Evolutionary conservation across 2,888 invertebrate genomes (phyloP).

Genomic region (Pterostichus niger): DNA sequence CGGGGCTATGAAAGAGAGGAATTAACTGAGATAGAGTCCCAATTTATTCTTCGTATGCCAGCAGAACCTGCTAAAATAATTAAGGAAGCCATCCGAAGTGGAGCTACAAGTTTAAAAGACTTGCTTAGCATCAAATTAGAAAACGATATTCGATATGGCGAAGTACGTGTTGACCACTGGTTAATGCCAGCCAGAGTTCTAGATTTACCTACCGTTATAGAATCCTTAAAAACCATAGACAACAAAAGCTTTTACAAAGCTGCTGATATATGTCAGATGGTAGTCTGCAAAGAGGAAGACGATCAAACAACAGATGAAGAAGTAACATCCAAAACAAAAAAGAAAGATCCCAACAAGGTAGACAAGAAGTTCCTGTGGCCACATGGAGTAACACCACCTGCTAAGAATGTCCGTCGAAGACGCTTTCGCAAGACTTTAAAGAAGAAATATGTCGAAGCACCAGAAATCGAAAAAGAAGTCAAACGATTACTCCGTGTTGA

Average conservation of each 20-base stretch:
- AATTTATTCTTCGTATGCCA: slow-evolving; percentile 75
- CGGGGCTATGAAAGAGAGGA: slow-evolving; percentile 69
- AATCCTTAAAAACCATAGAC: slow-evolving; percentile 97
- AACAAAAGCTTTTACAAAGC: slow-evolving; percentile 98
- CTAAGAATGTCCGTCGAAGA: slow-evolving; percentile 95
- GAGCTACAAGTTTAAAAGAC: slow-evolving; percentile 89
- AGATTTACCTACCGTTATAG: slow-evolving; percentile 94
- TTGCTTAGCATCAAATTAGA: slow-evolving; percentile 91
- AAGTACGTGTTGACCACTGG: slow-evolving; percentile 93
- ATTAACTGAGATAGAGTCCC: slow-evolving; percentile 74
- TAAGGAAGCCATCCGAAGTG: slow-evolving; percentile 87
- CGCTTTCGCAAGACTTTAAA: slow-evolving; percentile 96
- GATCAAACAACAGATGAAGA: slow-evolving; percentile 90
- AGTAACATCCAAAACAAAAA: slow-evolving; percentile 87
- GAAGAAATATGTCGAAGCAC: slow-evolving; percentile 98
- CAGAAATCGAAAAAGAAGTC: slow-evolving; percentile 99
- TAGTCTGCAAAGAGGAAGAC: slow-evolving; percentile 94
- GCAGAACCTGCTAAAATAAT: slow-evolving; percentile 86
- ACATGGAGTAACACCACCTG: slow-evolving; percentile 96
- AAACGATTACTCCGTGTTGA: slow-evolving; percentile 94
- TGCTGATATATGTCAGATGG: slow-evolving; percentile 95
- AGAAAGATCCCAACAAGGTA: slow-evolving; percentile 87
- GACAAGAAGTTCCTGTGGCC: slow-evolving; percentile 97
- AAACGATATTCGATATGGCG: slow-evolving; percentile 92
- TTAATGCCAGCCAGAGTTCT: slow-evolving; percentile 92